Percentiles rank a stretch among this genome's conserved stretches.
These are phyloP conservation scores for Orientallactaga bullata DNA, from an alignment of 2,113 vertebrate species.

Conservation along the genomic window DNA sequence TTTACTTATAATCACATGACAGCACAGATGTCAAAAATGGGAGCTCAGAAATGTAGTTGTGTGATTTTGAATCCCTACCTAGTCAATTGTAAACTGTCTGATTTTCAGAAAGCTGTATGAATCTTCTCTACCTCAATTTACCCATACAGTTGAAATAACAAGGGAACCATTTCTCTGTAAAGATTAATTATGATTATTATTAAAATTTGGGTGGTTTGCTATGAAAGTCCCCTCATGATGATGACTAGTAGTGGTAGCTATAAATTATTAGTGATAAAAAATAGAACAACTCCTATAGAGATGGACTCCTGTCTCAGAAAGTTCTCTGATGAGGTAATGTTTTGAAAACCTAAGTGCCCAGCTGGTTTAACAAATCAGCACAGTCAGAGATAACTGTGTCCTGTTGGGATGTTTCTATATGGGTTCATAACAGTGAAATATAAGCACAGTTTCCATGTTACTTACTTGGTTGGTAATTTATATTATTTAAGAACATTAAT, in stretches of 20 bases:
- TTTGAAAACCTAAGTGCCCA: not conserved
- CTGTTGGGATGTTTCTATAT: not conserved
- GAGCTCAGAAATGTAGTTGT: not conserved
- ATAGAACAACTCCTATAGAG: not conserved
- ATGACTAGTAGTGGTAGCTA: not conserved
- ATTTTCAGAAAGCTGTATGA: not conserved
- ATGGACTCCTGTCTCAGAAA: not conserved
- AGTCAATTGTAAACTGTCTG: not conserved
- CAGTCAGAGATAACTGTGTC: not conserved
- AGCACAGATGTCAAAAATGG: not conserved
- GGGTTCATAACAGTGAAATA: not conserved
- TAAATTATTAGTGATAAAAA: not conserved
- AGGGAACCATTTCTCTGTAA: not conserved
- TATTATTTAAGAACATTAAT: conserved; percentile 31
- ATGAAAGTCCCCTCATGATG: not conserved
- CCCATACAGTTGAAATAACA: not conserved
- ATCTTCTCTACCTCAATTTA: not conserved
- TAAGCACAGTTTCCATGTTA: conserved; percentile 11
- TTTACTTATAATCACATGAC: not conserved
- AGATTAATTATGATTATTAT: conserved; percentile 19
- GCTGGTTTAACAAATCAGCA: not conserved
- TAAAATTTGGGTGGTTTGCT: not conserved
- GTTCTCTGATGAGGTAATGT: not conserved
- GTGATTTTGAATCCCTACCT: not conserved
- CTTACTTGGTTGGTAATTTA: conserved; percentile 47